These are phyloP conservation scores for Sciaenops ocellatus DNA, from an alignment of 2,797 vertebrate species.

Conservation along the genomic window DNA sequence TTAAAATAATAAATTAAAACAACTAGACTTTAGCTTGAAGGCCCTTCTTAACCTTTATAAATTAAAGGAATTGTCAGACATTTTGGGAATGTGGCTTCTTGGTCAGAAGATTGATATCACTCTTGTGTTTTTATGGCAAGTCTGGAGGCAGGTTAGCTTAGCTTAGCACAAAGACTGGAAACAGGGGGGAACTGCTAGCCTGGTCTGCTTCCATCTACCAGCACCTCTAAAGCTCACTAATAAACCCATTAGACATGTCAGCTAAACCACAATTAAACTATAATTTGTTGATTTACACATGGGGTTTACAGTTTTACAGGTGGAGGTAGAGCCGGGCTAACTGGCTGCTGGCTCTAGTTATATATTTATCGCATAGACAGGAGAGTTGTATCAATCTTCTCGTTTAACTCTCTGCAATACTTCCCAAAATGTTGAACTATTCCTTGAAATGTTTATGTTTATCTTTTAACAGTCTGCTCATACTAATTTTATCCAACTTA, in stretches of 20 bases:
- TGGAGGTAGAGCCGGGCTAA: neutral
- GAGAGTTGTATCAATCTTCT: neutral
- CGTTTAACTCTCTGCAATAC: neutral
- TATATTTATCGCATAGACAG: neutral
- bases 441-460: neutral
- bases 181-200: neutral
- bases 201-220: neutral
- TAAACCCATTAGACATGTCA: neutral
- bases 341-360: neutral
- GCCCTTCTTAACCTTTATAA: neutral
- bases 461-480: neutral
- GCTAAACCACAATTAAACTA: neutral
- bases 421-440: neutral
- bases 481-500: neutral
- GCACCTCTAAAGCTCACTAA: neutral
- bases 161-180: slow-evolving; percentile 14
- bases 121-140: neutral
- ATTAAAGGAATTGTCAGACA: neutral
- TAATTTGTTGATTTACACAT: neutral
- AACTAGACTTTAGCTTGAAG: neutral
- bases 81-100: neutral
- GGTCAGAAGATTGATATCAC: neutral
- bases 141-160: neutral
- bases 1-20: no score
- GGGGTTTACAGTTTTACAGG: neutral